Evolutionary conservation across 2,797 vertebrate species (phyloP).

Genomic region (Poeciliopsis turneri): DNA sequence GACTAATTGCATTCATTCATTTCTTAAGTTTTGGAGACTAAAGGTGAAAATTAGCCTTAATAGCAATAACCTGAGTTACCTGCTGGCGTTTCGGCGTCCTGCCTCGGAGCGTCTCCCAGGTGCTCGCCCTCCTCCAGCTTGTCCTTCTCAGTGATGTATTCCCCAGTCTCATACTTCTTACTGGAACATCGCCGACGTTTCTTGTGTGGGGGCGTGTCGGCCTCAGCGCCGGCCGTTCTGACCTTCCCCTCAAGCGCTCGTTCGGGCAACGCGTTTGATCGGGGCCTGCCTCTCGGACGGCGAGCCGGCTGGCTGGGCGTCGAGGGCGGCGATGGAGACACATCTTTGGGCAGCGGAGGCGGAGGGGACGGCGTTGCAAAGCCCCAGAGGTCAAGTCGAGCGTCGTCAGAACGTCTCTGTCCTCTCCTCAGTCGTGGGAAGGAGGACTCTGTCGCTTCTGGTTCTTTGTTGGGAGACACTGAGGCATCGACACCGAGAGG

Average conservation of each 20-base stretch:
- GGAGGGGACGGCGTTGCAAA: constrained; percentile 78
- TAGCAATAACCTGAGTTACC: constrained; percentile 48
- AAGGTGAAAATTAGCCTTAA: no score
- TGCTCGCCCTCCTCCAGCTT: constrained; percentile 82
- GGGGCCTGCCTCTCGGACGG: constrained; percentile 87
- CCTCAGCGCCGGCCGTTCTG: constrained; percentile 70
- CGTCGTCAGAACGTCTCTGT: constrained; percentile 82
- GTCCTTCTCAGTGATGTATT: constrained; percentile 91
- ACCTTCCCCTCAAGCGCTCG: constrained; percentile 76
- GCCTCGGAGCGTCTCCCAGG: constrained; percentile 53
- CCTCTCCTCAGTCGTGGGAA: constrained; percentile 80
- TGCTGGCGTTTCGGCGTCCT: constrained; percentile 51
- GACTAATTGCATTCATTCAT: no score
- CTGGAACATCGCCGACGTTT: constrained; percentile 91
- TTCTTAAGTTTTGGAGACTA: no score
- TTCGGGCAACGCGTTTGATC: constrained; percentile 81
- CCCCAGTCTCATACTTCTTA: constrained; percentile 94
- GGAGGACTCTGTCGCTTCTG: constrained; percentile 52
- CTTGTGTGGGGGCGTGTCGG: constrained; percentile 82
- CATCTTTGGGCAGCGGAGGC: constrained; percentile 56
- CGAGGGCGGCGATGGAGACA: constrained; percentile 43
- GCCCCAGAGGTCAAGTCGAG: constrained; percentile 85
- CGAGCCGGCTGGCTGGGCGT: constrained; percentile 62
- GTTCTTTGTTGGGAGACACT: constrained; percentile 58
- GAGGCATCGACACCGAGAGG: constrained; percentile 50